Percentiles rank a stretch among this genome's conserved stretches.
These are phyloP conservation scores for Lacanobia wlatinum DNA, from an alignment of 2,888 invertebrate species.

Conservation along the genomic window DNA sequence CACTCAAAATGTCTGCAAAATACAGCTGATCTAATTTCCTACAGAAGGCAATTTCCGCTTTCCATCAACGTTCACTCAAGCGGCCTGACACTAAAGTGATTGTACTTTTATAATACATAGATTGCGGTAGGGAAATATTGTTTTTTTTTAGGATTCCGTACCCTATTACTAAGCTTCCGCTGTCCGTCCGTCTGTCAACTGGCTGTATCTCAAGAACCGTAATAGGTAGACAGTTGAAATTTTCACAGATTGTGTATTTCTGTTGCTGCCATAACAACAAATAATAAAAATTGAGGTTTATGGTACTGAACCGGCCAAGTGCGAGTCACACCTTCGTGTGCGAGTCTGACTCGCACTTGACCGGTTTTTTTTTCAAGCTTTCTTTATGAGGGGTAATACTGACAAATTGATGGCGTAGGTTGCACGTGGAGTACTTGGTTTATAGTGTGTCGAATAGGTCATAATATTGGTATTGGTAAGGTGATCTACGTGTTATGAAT, in stretches of 20 bases:
- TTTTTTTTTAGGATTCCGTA: neutral
- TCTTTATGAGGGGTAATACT: neutral
- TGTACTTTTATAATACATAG: constrained; percentile 40
- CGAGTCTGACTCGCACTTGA: too few relatives aligned
- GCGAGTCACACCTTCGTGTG: too few relatives aligned
- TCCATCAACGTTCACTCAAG: constrained; percentile 39
- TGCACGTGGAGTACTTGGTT: neutral
- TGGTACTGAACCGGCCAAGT: too few relatives aligned
- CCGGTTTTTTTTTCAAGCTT: neutral
- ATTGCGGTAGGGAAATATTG: constrained; percentile 25
- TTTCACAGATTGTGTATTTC: too few relatives aligned
- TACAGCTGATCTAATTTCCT: constrained; percentile 37
- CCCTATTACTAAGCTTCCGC: too few relatives aligned
- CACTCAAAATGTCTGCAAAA: constrained; percentile 31
- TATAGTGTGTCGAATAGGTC: neutral
- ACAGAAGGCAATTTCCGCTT: constrained; percentile 48
- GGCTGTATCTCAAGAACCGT: too few relatives aligned
- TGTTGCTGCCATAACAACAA: too few relatives aligned
- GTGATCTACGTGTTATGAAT: neutral
- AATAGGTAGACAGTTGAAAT: too few relatives aligned
- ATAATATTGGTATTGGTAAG: neutral
- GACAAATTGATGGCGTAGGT: neutral
- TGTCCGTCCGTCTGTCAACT: too few relatives aligned
- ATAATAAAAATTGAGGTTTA: too few relatives aligned
- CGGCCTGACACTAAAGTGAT: constrained; percentile 46